phyloP scores from a whole-genome alignment of 2,888 invertebrate species.

The Caradrina kadenii region DNA sequence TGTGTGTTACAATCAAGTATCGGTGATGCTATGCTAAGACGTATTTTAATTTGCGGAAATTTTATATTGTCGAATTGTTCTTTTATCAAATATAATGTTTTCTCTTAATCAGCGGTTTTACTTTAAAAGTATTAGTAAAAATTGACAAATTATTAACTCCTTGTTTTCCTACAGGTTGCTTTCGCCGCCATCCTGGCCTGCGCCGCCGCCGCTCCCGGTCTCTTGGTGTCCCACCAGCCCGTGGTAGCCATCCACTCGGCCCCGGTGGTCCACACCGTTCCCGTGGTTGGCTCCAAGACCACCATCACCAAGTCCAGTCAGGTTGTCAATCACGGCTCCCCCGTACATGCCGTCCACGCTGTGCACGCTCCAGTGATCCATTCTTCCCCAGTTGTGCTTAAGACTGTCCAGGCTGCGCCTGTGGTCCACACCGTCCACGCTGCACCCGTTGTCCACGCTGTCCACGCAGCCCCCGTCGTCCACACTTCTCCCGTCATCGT shows the following conservation, averaged over 20 bases:
- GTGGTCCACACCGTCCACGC: conserved; percentile 75
- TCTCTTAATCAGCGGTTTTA: background rate
- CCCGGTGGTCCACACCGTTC: conserved; percentile 80
- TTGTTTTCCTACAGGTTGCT: conserved; percentile 78
- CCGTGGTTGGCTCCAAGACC: conserved; percentile 82
- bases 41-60: background rate
- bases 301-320: conserved; percentile 88
- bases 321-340: conserved; percentile 84
- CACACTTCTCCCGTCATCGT: conserved; percentile 73
- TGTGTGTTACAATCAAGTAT: background rate
- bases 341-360: conserved; percentile 74
- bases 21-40: background rate
- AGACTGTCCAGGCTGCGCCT: conserved; percentile 75
- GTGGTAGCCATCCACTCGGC: conserved; percentile 78
- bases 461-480: conserved; percentile 80
- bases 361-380: conserved; percentile 78
- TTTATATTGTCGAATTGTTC: background rate
- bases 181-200: conserved; percentile 88
- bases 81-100: background rate
- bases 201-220: conserved; percentile 85
- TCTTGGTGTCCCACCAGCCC: conserved; percentile 78
- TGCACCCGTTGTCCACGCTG: conserved; percentile 70
- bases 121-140: background rate
- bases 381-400: conserved; percentile 70
- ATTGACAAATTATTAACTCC: background rate